Evolutionary conservation across 2,113 vertebrate species (phyloP), one percentile per base, ranked within the genome.

Genomic region (Myiagra hebetior): DNA sequence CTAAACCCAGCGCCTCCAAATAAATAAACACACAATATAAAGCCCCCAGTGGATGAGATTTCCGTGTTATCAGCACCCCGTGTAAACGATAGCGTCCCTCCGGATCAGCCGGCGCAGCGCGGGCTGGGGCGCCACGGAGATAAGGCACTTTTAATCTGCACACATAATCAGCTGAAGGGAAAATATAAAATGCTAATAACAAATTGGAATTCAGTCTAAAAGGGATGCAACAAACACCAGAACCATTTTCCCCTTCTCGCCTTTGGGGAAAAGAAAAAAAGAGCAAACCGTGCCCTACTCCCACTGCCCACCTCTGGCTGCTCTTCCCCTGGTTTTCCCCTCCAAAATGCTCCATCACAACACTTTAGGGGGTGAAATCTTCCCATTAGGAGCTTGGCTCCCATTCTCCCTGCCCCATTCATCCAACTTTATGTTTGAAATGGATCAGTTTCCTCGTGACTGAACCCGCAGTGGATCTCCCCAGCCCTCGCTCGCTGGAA

Each of bases 21-120:
- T 67, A 83, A 89, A 35, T 0, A 42, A 69, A 27, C 52, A 28
- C 26, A 94, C 95, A 95, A 77, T 91, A 31, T 15, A 13, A 60
- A 73, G 15, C 55, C 93, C 82, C 93, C 70, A 63, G 95, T 57
- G 91, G 9, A 39, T 55, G 82, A 91, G 53, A 41, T 93, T 93
- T 78, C 31, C 1, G 57, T 16, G 22, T 87, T 70, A 88, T 88
- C 87, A 79, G 31, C n/a, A 6, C 81, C 49, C 37, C 35, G 42
- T 75, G 87, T 92, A 96, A 96, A 53, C 37, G 92, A 95, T 67
- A 9, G 76, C 30, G 41, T 93, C 86, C 92, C 91, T 88, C 85
- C 28, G 88, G 96, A 96, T 69, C 0, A 64, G 91, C 91, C n/a
- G 13, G 14, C 7, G 49, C 41, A 80, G 91, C 62, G 53, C n/a